Percentiles rank a stretch among this genome's conserved stretches.
phyloP scores from a whole-genome alignment of 2,888 invertebrate species.

The Morinoia aosen region DNA sequence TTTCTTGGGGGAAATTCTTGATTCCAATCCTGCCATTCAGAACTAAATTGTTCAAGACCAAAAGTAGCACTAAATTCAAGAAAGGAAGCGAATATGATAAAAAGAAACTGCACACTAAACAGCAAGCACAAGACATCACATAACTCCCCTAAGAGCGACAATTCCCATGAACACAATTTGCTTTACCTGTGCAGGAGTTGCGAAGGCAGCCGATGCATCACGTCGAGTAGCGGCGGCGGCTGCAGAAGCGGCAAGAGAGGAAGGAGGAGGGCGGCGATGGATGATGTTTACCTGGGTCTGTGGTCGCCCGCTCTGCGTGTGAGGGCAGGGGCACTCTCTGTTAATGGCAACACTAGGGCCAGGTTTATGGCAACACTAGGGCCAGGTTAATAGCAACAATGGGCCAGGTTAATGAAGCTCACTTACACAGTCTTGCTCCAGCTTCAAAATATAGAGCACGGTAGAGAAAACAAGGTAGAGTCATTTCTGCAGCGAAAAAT shows the following conservation, averaged over 20 bases:
- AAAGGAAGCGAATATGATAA: not conserved
- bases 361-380: too few species aligned
- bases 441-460: too few species aligned
- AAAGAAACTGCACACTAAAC: not conserved
- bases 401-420: too few species aligned
- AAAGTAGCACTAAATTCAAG: not conserved
- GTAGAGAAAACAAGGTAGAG: too few species aligned
- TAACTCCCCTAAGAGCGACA: not conserved
- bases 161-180: not conserved
- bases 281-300: conserved; percentile 30
- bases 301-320: not conserved
- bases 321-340: not conserved
- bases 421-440: too few species aligned
- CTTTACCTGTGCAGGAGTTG: not conserved
- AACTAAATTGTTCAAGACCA: not conserved
- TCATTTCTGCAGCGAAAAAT: too few species aligned
- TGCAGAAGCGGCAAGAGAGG: not conserved
- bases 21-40: not conserved
- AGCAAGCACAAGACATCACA: not conserved
- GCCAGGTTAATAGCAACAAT: too few species aligned
- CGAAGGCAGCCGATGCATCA: not conserved
- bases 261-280: not conserved
- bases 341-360: not conserved
- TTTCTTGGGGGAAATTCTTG: too few species aligned
- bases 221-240: not conserved